Percentiles rank a stretch among this genome's conserved stretches.
These are phyloP conservation scores for Poeciliopsis occidentalis DNA, from an alignment of 2,113 vertebrate genomes.

Conservation along the genomic window DNA sequence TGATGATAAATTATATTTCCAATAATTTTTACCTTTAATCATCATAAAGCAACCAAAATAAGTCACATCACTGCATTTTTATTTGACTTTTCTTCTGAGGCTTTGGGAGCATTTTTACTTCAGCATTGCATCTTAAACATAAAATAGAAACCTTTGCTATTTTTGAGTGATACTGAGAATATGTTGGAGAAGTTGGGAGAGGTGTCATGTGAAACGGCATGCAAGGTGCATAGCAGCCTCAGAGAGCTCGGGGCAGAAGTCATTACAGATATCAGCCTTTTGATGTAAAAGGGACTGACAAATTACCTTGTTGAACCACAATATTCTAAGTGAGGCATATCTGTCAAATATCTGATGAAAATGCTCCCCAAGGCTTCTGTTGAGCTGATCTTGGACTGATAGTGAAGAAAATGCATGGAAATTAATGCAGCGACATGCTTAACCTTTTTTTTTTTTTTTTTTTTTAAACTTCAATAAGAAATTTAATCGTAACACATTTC, in stretches of 20 bases:
- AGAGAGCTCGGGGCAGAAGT: slow-evolving; percentile 62
- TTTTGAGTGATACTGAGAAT: slow-evolving; percentile 27
- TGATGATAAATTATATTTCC: neutral
- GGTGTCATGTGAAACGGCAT: slow-evolving; percentile 44
- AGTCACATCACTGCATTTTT: neutral
- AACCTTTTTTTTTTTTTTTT: neutral
- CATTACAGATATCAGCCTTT: slow-evolving; percentile 67
- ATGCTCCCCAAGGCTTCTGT: slow-evolving; percentile 41
- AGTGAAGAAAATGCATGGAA: slow-evolving; percentile 24
- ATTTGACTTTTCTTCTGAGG: neutral
- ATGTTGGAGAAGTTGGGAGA: slow-evolving; percentile 3
- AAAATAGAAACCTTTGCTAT: neutral
- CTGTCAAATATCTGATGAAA: slow-evolving; percentile 62
- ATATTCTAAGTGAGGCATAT: slow-evolving; percentile 67
- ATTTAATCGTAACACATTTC: neutral
- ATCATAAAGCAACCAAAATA: neutral
- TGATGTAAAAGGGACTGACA: slow-evolving; percentile 72
- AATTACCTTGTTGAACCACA: slow-evolving; percentile 72
- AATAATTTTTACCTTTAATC: neutral
- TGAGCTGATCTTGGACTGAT: slow-evolving; percentile 40
- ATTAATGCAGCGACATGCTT: slow-evolving; percentile 4
- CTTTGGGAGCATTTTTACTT: neutral
- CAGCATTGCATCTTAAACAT: neutral
- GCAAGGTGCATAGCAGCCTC: slow-evolving; percentile 53
- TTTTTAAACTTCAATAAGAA: neutral